Percentiles rank a stretch among this genome's conserved stretches.
Conservation (phyloP, 2,888 invertebrate genomes). For the Lasius platythorax region DNA sequence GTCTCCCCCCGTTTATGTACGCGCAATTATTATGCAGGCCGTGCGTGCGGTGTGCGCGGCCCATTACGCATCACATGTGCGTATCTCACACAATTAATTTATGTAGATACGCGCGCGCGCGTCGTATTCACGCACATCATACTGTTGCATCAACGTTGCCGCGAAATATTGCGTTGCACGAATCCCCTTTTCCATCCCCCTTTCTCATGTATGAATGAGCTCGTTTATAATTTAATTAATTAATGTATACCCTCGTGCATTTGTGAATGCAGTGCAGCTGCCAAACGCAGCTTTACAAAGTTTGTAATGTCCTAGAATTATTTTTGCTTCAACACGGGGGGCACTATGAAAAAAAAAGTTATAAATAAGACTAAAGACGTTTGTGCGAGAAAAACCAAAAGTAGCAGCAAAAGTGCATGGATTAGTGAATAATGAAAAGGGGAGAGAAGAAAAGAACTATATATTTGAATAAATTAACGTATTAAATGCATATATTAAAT, state of each 20-base stretch:
- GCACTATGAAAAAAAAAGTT: neutral
- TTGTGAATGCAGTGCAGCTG: neutral
- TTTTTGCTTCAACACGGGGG: neutral
- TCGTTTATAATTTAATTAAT: constrained; percentile 43
- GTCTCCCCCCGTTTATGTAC: constrained; percentile 59
- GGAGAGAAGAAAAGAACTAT: neutral
- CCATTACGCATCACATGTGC: constrained; percentile 64
- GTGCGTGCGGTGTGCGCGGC: constrained; percentile 40
- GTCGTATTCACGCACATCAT: constrained; percentile 32
- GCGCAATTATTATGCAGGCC: constrained; percentile 65
- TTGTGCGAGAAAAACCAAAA: neutral
- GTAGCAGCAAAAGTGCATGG: neutral
- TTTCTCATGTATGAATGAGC: constrained; percentile 12
- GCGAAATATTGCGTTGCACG: constrained; percentile 17
- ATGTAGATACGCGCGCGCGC: constrained; percentile 29
- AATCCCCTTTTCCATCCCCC: neutral
- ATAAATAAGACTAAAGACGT: neutral
- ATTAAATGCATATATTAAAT: neutral
- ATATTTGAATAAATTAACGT: neutral
- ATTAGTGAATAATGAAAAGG: neutral
- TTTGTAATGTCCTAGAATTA: neutral
- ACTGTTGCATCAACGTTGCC: neutral
- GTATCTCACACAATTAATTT: constrained; percentile 61
- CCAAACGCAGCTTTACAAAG: neutral
- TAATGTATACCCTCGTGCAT: constrained; percentile 16